Base-by-base conservation (phyloP, 2,888 invertebrate species). In the Eubasilissa splendida region DNA sequence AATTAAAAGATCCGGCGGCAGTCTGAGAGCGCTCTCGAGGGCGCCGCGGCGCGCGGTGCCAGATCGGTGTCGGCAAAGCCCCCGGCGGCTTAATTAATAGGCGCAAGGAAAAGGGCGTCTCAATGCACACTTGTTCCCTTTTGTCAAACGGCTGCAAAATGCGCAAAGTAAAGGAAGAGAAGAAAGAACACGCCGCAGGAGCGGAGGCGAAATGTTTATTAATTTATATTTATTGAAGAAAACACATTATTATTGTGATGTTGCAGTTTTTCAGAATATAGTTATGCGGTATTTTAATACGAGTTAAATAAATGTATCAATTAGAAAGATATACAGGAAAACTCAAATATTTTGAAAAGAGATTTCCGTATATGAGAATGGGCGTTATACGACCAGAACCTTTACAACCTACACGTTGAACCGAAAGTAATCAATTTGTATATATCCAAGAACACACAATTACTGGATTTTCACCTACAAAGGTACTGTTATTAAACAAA, bases 51-150 rank as follows among this genome's bases (percentile, higher is more conserved):
- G 58, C 58, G 58, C 58, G 58, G 12, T 12, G 58, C 10, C 33
- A 53, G 52, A 71, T 71, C 71, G 54, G 71, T 54, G 54, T 14
- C 54, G 71, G 54, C 71, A 71, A 71, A 71, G 71, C 14, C 11
- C 70, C n/a, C 70, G 10, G 54, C 12, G 12, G 80, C 50, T 80
- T 80, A 80, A 80, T 80, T 80, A 77, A 80, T 80, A 80, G 66
- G 77, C 80, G 74, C 54, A 71, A 80, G 75, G 60, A 63, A 71
- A 59, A 71, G 71, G 65, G 71, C 66, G 77, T 77, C 63, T 80
- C 80, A 80, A 80, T 80, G 68, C 77, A 54, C 77, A 66, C 66
- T 77, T 77, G 80, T 73, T 50, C 77, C 58, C 71, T 77, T 74
- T 74, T 74, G 74, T 74, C 71, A 71, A 71, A 71, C 74, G 59